A percentile compares a stretch with the other conserved stretches of the same genome.
Evolutionary conservation across 2,113 vertebrate genomes (phyloP).

Genomic region (Epinephelus fuscoguttatus): DNA sequence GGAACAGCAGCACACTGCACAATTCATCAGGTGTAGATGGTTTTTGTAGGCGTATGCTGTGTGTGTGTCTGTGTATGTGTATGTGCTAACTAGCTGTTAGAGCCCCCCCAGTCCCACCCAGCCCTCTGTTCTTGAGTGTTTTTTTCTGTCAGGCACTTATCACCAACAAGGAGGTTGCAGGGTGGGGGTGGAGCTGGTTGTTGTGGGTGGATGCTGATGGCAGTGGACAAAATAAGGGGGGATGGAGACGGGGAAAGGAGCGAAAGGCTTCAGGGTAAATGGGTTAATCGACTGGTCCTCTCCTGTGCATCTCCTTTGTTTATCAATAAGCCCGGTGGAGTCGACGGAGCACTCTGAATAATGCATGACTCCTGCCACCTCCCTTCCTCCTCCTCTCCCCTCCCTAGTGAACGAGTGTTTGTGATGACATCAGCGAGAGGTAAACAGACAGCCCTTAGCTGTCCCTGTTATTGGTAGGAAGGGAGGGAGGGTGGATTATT

Average conservation of each 20-base stretch:
- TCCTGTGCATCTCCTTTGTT: constrained; percentile 90
- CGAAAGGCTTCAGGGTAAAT: constrained; percentile 86
- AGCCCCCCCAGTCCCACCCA: constrained; percentile 4
- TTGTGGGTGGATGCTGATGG: constrained; percentile 50
- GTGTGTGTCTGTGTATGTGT: not conserved
- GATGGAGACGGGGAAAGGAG: constrained; percentile 46
- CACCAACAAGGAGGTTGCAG: constrained; percentile 51
- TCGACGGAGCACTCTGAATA: constrained; percentile 88
- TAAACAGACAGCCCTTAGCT: constrained; percentile 84
- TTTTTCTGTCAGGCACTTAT: constrained; percentile 69
- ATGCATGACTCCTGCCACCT: constrained; percentile 84
- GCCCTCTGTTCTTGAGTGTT: constrained; percentile 41
- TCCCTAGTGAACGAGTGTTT: constrained; percentile 89
- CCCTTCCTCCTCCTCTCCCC: constrained; percentile 67
- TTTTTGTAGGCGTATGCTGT: constrained; percentile 2
- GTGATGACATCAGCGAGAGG: constrained; percentile 92
- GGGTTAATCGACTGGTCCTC: constrained; percentile 91
- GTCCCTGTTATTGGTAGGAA: constrained; percentile 51
- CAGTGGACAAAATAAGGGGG: constrained; percentile 48
- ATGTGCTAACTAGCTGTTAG: constrained; percentile 61
- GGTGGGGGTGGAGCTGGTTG: constrained; percentile 35
- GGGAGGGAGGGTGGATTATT: constrained; percentile 61
- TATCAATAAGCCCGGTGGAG: constrained; percentile 90
- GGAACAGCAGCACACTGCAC: constrained; percentile 64
- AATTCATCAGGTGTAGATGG: constrained; percentile 69